phyloP scores from a whole-genome alignment of 2,797 vertebrate species.

The Parambassis ranga region DNA sequence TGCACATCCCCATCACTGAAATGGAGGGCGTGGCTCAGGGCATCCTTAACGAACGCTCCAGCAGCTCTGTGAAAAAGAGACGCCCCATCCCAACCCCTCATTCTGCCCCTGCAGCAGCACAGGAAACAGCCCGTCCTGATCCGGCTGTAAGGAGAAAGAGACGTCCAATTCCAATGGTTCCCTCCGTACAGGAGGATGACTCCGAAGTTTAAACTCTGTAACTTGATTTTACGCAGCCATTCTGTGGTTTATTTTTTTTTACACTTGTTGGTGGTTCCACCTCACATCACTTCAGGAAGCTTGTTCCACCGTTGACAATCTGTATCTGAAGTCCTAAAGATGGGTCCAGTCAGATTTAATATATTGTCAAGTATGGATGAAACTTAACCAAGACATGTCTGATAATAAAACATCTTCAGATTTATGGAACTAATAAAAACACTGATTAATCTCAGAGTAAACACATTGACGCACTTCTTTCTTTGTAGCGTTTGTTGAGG shows the following conservation, averaged over 20 bases:
- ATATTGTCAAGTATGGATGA: conserved; percentile 40
- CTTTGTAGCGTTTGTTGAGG: conserved; percentile 53
- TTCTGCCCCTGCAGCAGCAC: background rate
- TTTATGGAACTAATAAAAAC: conserved; percentile 63
- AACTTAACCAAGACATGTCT: conserved; percentile 38
- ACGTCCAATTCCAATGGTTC: conserved; percentile 59
- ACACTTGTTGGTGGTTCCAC: conserved; percentile 41
- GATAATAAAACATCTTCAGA: conserved; percentile 41
- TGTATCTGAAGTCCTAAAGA: conserved; percentile 12
- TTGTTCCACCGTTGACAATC: conserved; percentile 32
- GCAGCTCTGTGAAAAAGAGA: conserved; percentile 58
- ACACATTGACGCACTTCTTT: conserved; percentile 58
- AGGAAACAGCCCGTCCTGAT: conserved; percentile 45
- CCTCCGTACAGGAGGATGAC: conserved; percentile 38
- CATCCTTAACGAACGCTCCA: conserved; percentile 73
- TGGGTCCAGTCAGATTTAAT: conserved; percentile 36
- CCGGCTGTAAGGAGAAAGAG: conserved; percentile 71
- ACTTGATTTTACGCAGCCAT: conserved; percentile 12
- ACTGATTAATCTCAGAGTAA: conserved; percentile 45
- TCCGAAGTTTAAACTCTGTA: conserved; percentile 57
- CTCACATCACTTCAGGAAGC: conserved; percentile 46
- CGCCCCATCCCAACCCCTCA: conserved; percentile 68
- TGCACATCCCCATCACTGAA: conserved; percentile 74
- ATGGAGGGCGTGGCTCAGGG: conserved; percentile 80
- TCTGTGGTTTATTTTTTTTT: conserved; percentile 11